Conservation (phyloP, 2,113 vertebrate species). For the Melanerpes aurifrons region DNA sequence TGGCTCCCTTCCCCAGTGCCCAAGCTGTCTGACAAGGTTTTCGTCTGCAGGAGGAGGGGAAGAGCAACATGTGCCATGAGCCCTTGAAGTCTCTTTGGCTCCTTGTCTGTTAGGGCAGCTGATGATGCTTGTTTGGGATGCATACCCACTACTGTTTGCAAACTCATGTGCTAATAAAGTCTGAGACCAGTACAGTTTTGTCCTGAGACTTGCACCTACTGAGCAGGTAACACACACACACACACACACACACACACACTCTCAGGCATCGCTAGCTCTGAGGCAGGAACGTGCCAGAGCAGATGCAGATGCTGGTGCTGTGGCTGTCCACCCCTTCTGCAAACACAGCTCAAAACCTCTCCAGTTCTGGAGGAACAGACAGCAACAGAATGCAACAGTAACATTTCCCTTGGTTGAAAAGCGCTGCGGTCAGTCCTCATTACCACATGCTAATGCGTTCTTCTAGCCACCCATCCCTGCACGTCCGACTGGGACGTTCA, state of each 20-base stretch:
- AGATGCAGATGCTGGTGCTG: not conserved
- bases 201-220: not conserved
- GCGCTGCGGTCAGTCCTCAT: not conserved
- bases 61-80: not conserved
- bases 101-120: not conserved
- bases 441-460: not conserved
- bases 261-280: not conserved
- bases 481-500: not conserved
- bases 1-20: not conserved
- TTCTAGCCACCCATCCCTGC: not conserved
- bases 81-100: not conserved
- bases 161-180: not conserved
- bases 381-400: not conserved
- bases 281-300: not conserved
- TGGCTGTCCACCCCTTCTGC: not conserved
- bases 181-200: not conserved
- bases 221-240: not conserved
- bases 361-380: not conserved
- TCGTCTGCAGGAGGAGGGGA: not conserved
- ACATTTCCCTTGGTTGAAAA: not conserved
- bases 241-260: not conserved
- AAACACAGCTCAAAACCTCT: not conserved
- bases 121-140: not conserved
- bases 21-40: not conserved
- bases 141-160: not conserved